Evolutionary conservation across 2,888 invertebrate genomes (phyloP), one percentile per base, ranked within the genome.

Genomic region (Orchesellides sinensis): DNA sequence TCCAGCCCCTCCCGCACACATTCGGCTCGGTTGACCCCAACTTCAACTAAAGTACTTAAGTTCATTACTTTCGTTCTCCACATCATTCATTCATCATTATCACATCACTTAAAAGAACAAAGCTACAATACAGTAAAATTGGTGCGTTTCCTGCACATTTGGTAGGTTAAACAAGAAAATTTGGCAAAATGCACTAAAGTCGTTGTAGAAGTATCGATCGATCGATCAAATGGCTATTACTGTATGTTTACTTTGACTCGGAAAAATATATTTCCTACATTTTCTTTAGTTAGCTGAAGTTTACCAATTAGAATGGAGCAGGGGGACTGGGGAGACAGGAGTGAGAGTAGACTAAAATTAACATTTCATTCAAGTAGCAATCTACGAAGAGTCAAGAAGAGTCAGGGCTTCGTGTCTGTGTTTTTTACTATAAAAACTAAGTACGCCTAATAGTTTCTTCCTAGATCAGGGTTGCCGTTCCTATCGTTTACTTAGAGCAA

Each of bases 111-210:
- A n/a, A 21, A 4, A 10, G 12, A 21, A 52, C 2, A 8, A 52
- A 10, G 52, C 2, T 52, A 21, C n/a, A n/a, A n/a, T n/a, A n/a
- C n/a, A n/a, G n/a, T n/a, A n/a, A n/a, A n/a, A 2, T 35, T n/a
- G 21, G 21, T 32, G 35, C 63, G 19, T 63, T 61, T 29, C n/a
- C 23, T 35, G n/a, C n/a, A 32, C 47, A 27, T 69, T 35, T 65
- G 84, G 84, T 84, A 84, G 84, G 84, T 84, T 84, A 84, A 84
- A 84, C 84, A 84, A 84, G 84, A 84, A 73, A 68, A 52, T 69
- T 32, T 12, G 19, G 21, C 14, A 40, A 40, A 8, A 2, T 47
- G 27, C 40, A 17, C 40, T 12, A 65, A 23, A 52, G 1, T 17
- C 17, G 40, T 72, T 40, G 19, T 35, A 54, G 49, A 3, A 69